Evolutionary conservation across 2,888 invertebrate genomes (phyloP).

Genomic region (Lumbricus terrestris): DNA sequence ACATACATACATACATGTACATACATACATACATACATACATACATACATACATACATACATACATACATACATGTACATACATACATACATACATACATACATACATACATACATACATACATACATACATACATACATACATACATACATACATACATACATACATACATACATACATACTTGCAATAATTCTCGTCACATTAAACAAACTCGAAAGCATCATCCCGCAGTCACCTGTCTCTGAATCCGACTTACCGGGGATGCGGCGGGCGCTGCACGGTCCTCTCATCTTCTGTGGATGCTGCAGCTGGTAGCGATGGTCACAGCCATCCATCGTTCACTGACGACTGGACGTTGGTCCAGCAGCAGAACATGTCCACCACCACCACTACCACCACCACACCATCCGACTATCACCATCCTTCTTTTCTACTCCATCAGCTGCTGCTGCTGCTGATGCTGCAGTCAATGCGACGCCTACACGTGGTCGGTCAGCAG

Average conservation of each 20-base stretch:
- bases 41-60: too few species aligned
- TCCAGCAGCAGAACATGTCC: background rate
- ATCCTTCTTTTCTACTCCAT: background rate
- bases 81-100: too few species aligned
- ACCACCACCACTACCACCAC: too few species aligned
- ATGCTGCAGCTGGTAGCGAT: too few species aligned
- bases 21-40: too few species aligned
- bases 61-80: background rate
- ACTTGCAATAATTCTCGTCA: background rate
- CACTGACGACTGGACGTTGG: background rate
- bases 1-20: background rate
- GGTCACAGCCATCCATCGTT: background rate
- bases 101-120: too few species aligned
- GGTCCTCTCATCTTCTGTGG: too few species aligned
- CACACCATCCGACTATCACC: background rate
- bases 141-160: background rate
- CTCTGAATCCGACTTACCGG: background rate
- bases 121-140: background rate
- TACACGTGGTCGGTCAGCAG: background rate
- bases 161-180: background rate
- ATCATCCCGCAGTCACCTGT: background rate
- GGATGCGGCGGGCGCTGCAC: too few species aligned
- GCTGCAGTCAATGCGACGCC: background rate
- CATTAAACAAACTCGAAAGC: background rate
- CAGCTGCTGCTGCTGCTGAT: too few species aligned